These are phyloP conservation scores for Cercopithecus mona DNA, from an alignment of 2,113 vertebrate species.

Conservation along the genomic window DNA sequence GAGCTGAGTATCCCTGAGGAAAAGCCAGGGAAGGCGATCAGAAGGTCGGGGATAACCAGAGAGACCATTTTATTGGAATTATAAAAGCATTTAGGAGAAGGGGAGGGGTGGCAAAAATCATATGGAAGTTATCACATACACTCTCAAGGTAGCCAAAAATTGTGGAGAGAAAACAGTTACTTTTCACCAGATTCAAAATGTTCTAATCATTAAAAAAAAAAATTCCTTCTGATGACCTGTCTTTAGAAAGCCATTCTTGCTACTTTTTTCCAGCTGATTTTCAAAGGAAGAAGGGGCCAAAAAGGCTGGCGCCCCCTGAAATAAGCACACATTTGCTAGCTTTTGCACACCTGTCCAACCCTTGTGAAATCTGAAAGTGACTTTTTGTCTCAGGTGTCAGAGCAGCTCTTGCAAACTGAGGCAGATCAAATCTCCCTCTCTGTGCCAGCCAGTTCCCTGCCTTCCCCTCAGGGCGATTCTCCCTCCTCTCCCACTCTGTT, in stretches of 20 bases:
- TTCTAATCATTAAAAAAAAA: neutral
- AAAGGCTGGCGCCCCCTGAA: neutral
- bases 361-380: slow-evolving; percentile 49
- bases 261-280: neutral
- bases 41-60: neutral
- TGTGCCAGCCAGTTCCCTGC: neutral
- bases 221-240: neutral
- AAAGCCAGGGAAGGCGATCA: neutral
- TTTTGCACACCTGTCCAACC: slow-evolving; percentile 5
- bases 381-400: slow-evolving; percentile 57
- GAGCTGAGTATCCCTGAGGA: neutral
- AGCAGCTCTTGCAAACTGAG: neutral
- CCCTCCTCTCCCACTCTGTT: neutral
- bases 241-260: neutral
- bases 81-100: neutral
- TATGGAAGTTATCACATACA: neutral
- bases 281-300: neutral
- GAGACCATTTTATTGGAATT: neutral
- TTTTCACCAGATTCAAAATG: slow-evolving; percentile 21
- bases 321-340: neutral
- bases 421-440: neutral
- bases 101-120: neutral
- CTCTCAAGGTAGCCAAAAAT: neutral
- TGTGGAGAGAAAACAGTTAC: neutral
- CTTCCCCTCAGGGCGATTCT: neutral